Evolutionary conservation across 2,113 vertebrate species (phyloP), one percentile per base, ranked within the genome.

Genomic region (Rhea americana): DNA sequence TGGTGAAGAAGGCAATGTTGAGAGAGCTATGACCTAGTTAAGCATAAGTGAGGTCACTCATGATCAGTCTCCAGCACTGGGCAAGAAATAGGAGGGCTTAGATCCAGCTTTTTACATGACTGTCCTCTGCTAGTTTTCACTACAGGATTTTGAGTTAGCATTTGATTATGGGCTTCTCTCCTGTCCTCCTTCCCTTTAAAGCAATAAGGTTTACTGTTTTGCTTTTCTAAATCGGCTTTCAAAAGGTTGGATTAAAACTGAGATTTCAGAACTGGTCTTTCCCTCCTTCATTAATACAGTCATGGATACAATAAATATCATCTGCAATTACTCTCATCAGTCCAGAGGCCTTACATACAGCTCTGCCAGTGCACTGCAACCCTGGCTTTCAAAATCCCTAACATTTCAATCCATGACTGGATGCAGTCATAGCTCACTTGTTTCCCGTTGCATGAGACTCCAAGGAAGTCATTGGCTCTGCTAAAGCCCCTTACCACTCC

Each of bases 141-240:
- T 32, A 37, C 25, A 28, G 45, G 24, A 71, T 24, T 91, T 66
- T 82, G 26, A 74, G 14, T 56, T 39, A 66, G 65, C 9, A 55
- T 80, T 93, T 89, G 37, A 62, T 71, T 82, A 68, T 48, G 20
- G 26, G 10, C 11, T 89, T 92, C 26, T 62, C 11, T 85, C 8
- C 6, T 41, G 61, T 14, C 11, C 4, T 47, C 4, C 47, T 47
- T 78, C 43, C 47, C 79, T 82, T 93, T 51, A 84, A 86, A 93
- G 67, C 15, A 76, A 72, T 9, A 45, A 91, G 21, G 19, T 43
- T 62, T 82, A 78, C 24, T 91, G 28, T 1, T 58, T 82, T 82
- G 35, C 48, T 76, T 89, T 93, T 90, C 68, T n/a, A 88, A 93
- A 90, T 65, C 17, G 65, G 22, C 10, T 91, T 90, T 82, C 58